Percentiles rank a stretch among this genome's conserved stretches.
Evolutionary conservation across 2,113 vertebrate species (phyloP).

Genomic region (Pteronura brasiliensis): DNA sequence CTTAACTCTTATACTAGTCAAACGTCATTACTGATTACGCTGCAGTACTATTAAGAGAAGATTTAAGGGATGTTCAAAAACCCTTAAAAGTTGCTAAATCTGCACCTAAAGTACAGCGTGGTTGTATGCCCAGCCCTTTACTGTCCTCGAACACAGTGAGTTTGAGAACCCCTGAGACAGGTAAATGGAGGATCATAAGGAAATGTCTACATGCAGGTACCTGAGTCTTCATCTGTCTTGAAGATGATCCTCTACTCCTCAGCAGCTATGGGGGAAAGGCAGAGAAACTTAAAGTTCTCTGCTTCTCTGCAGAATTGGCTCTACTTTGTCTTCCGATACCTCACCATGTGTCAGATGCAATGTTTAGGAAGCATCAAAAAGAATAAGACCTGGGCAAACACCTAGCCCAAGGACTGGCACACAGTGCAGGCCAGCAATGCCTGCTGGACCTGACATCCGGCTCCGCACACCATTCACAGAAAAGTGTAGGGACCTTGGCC

Average conservation of each 20-base stretch:
- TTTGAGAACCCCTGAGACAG: not conserved
- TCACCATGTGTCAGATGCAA: not conserved
- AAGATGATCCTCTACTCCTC: not conserved
- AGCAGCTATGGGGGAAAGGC: not conserved
- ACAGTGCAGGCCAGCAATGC: not conserved
- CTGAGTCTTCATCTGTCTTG: not conserved
- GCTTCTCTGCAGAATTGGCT: not conserved
- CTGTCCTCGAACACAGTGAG: not conserved
- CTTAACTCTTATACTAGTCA: not conserved
- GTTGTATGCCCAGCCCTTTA: not conserved
- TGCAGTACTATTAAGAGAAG: not conserved
- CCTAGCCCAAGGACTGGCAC: not conserved
- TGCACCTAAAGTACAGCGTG: not conserved
- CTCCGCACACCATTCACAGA: not conserved
- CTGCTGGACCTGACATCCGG: not conserved
- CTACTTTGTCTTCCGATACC: not conserved
- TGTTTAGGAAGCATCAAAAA: not conserved
- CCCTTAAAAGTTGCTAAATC: not conserved
- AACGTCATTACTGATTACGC: not conserved
- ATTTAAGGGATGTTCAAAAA: not conserved
- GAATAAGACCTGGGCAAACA: not conserved
- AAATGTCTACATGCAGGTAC: not conserved
- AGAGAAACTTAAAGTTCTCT: not conserved
- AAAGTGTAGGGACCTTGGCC: not conserved
- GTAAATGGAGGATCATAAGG: not conserved